A percentile compares a stretch with the other conserved stretches of the same genome.
Evolutionary conservation across 2,888 invertebrate genomes (phyloP).

Genomic region (Rhamnusium bicolor): DNA sequence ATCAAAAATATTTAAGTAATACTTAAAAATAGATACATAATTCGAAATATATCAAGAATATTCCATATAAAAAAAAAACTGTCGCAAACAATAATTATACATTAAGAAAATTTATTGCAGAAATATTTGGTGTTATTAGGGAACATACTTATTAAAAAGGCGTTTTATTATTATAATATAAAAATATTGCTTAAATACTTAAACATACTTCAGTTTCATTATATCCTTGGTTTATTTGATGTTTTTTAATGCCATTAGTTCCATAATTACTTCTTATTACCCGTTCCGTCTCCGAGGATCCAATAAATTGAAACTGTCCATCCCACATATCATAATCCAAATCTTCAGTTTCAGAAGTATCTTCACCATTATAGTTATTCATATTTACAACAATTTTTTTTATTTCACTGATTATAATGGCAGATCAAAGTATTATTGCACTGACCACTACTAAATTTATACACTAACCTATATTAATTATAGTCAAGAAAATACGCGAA

Average conservation of each 20-base stretch:
- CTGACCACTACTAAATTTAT: background rate
- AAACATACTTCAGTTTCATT: slow-evolving; percentile 14
- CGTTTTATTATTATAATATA: background rate
- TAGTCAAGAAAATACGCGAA: background rate
- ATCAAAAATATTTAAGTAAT: too few species aligned
- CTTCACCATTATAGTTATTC: slow-evolving; percentile 60
- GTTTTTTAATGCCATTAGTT: slow-evolving; percentile 73
- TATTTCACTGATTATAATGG: background rate
- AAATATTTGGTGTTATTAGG: too few species aligned
- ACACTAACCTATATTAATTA: background rate
- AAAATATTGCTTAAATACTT: background rate
- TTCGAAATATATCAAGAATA: too few species aligned
- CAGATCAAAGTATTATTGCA: background rate
- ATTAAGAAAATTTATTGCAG: too few species aligned
- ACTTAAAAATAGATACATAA: too few species aligned
- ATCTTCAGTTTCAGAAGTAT: slow-evolving; percentile 73
- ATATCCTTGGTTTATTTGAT: slow-evolving; percentile 67
- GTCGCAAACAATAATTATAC: too few species aligned
- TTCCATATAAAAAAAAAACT: too few species aligned
- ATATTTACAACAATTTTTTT: background rate
- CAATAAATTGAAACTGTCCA: slow-evolving; percentile 89
- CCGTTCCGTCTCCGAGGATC: slow-evolving; percentile 67
- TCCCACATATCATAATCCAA: slow-evolving; percentile 92
- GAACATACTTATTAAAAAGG: too few species aligned
- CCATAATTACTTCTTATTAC: slow-evolving; percentile 67